Evolutionary conservation across 2,113 vertebrate species (phyloP).

Genomic region (Promerops cafer): DNA sequence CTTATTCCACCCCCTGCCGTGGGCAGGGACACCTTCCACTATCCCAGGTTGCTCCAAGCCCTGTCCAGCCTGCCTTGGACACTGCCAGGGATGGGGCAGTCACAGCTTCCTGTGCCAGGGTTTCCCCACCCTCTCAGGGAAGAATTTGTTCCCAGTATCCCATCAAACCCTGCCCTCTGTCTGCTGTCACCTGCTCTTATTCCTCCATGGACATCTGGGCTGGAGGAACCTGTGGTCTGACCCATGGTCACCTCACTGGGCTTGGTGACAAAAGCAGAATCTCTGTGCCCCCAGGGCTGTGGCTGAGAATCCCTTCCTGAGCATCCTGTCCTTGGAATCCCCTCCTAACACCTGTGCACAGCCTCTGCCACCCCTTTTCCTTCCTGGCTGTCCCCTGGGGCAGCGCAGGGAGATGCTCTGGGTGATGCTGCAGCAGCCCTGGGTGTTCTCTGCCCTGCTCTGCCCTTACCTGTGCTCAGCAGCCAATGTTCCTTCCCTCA

Average conservation of each 20-base stretch:
- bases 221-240: not conserved
- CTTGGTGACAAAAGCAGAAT: not conserved
- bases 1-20: not conserved
- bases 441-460: not conserved
- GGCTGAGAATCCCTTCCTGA: not conserved
- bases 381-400: not conserved
- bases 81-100: not conserved
- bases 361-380: not conserved
- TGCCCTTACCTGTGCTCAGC: not conserved
- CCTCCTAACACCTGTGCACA: rapidly evolving
- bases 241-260: rapidly evolving
- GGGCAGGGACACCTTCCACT: not conserved
- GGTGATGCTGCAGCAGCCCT: not conserved
- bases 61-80: rapidly evolving
- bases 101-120: not conserved
- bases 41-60: not conserved
- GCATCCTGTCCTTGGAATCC: not conserved
- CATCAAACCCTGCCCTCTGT: not conserved
- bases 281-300: not conserved
- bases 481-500: conserved; percentile 27
- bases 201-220: not conserved
- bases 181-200: not conserved
- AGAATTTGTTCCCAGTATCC: not conserved
- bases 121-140: rapidly evolving
- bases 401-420: not conserved